Evolutionary conservation across 2,888 invertebrate genomes (phyloP).

Genomic region (Catocala nupta): DNA sequence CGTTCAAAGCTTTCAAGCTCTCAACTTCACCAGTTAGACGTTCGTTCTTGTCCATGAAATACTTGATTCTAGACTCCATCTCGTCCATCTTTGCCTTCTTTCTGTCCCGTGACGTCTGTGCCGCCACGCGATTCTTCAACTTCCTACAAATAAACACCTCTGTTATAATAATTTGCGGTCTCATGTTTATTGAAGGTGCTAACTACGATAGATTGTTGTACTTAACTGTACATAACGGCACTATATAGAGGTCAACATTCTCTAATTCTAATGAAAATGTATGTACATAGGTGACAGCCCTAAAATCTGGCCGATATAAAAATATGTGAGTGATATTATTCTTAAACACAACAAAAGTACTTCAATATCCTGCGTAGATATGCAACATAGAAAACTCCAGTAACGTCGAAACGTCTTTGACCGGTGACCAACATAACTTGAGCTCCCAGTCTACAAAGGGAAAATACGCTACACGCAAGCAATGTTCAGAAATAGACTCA

Average conservation of each 20-base stretch:
- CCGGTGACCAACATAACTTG: constrained; percentile 37
- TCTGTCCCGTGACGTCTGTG: constrained; percentile 98
- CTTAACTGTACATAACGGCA: constrained; percentile 51
- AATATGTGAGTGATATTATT: not conserved
- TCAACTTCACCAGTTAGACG: constrained; percentile 89
- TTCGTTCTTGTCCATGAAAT: constrained; percentile 89
- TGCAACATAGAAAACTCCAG: constrained; percentile 16
- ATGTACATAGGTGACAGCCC: not conserved
- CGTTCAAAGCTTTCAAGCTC: constrained; percentile 89
- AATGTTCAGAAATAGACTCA: constrained; percentile 81
- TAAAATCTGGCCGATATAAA: not conserved
- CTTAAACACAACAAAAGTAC: constrained; percentile 13
- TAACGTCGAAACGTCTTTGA: constrained; percentile 21
- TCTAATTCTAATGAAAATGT: not conserved
- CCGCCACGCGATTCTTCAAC: constrained; percentile 98
- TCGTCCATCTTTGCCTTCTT: constrained; percentile 98
- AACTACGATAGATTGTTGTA: constrained; percentile 20
- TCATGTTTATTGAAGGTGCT: constrained; percentile 26
- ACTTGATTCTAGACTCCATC: constrained; percentile 91
- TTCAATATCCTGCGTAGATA: too few species aligned
- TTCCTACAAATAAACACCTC: constrained; percentile 88
- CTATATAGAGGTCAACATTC: constrained; percentile 48
- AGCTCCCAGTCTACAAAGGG: constrained; percentile 24
- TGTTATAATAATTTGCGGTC: constrained; percentile 31
- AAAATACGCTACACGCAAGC: constrained; percentile 64